Evolutionary conservation across 2,888 invertebrate species (phyloP).

Genomic region (Lycophotia porphyrea): DNA sequence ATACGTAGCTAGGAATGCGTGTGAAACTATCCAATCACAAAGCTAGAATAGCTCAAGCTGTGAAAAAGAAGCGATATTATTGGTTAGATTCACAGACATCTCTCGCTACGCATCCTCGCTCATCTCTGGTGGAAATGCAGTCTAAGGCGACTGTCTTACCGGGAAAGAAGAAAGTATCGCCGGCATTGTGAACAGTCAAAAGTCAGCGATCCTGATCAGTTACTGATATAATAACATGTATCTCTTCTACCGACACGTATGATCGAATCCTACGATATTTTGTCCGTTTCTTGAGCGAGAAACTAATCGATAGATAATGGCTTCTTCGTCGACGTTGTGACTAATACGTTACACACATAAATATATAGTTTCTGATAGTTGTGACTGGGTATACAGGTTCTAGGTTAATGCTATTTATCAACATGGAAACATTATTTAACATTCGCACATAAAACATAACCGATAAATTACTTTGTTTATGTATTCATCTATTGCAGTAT

Average conservation of each 20-base stretch:
- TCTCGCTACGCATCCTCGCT: too few species aligned
- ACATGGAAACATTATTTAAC: not conserved
- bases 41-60: too few species aligned
- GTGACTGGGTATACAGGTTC: not conserved
- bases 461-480: constrained; percentile 2
- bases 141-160: not conserved
- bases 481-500: not conserved
- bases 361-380: not conserved
- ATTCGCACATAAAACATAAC: not conserved
- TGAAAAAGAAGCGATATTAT: too few species aligned
- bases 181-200: not conserved
- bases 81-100: too few species aligned
- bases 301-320: not conserved
- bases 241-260: not conserved
- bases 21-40: too few species aligned
- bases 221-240: not conserved
- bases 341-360: not conserved
- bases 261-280: not conserved
- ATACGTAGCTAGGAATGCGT: too few species aligned
- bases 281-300: not conserved
- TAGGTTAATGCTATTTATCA: not conserved
- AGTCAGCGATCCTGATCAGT: not conserved
- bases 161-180: not conserved
- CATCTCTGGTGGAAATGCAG: too few species aligned
- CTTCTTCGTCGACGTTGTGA: not conserved